Evolutionary conservation across 2,113 vertebrate genomes (phyloP).

Genomic region (Panurus biarmicus): DNA sequence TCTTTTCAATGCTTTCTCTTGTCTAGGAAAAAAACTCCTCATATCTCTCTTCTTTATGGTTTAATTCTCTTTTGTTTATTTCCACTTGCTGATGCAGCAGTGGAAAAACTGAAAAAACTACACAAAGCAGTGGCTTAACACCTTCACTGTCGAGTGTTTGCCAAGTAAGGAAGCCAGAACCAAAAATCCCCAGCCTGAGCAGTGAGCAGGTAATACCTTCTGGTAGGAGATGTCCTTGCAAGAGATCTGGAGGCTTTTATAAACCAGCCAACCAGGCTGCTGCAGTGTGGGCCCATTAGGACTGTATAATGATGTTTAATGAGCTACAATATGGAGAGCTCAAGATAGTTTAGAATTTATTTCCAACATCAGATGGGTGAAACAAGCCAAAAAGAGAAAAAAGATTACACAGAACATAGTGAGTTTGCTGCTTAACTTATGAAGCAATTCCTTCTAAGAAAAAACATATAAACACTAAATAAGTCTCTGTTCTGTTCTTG

Average conservation of each 20-base stretch:
- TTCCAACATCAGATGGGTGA: not conserved
- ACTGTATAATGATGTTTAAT: not conserved
- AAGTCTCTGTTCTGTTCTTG: not conserved
- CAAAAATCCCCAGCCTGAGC: not conserved
- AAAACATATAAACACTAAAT: not conserved
- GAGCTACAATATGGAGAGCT: not conserved
- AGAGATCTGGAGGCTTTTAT: not conserved
- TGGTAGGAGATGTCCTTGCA: not conserved
- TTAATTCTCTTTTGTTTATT: not conserved
- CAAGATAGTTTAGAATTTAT: not conserved
- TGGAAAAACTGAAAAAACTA: not conserved
- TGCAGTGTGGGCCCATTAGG: not conserved
- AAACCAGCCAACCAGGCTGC: not conserved
- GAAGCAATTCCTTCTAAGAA: not conserved
- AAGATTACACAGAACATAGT: not conserved
- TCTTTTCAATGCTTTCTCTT: not conserved
- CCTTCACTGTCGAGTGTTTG: not conserved
- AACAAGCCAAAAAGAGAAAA: not conserved
- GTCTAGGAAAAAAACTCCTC: fast-evolving
- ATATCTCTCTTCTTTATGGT: not conserved
- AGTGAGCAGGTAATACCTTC: not conserved
- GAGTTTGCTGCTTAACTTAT: not conserved
- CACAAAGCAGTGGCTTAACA: not conserved
- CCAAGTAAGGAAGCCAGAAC: not conserved
- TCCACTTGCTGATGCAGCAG: not conserved